These are phyloP conservation scores for Macrobrachium nipponense DNA, from an alignment of 1,140 invertebrate species.

Conservation along the genomic window DNA sequence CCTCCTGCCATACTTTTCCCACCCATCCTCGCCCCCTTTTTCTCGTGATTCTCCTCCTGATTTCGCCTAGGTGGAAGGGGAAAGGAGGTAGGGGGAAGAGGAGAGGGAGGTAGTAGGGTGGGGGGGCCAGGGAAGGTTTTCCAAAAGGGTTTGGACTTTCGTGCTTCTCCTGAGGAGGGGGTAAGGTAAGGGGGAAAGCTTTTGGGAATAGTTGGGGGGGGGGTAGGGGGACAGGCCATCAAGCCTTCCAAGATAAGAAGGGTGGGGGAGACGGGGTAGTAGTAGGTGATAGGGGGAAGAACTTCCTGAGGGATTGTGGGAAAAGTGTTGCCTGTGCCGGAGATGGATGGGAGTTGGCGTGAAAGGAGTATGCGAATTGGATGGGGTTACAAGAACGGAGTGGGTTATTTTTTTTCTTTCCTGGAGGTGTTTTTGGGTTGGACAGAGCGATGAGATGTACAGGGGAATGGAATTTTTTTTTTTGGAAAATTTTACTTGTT, in stretches of 20 bases:
- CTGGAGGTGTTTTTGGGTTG: background rate
- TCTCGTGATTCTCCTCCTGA: background rate
- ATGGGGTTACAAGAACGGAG: background rate
- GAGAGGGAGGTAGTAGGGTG: background rate
- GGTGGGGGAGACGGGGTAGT: background rate
- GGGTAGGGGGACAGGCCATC: background rate
- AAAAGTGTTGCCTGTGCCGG: too few species aligned
- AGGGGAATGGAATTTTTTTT: too few species aligned
- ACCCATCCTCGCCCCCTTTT: background rate
- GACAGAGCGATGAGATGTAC: too few species aligned
- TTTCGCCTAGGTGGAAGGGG: background rate
- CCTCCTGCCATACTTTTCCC: background rate
- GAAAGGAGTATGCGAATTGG: too few species aligned
- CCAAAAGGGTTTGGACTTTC: background rate
- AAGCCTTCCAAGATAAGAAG: background rate
- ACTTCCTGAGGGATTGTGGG: background rate
- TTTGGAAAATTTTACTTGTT: too few species aligned
- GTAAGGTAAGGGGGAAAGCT: background rate
- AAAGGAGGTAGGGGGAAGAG: background rate
- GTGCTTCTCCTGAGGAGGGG: background rate
- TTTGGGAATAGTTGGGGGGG: background rate
- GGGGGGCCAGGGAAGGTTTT: background rate
- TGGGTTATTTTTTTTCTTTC: background rate
- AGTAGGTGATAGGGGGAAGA: background rate
- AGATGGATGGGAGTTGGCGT: too few species aligned